Evolutionary conservation across 2,797 vertebrate species (phyloP).

Genomic region (Liasis olivaceus): DNA sequence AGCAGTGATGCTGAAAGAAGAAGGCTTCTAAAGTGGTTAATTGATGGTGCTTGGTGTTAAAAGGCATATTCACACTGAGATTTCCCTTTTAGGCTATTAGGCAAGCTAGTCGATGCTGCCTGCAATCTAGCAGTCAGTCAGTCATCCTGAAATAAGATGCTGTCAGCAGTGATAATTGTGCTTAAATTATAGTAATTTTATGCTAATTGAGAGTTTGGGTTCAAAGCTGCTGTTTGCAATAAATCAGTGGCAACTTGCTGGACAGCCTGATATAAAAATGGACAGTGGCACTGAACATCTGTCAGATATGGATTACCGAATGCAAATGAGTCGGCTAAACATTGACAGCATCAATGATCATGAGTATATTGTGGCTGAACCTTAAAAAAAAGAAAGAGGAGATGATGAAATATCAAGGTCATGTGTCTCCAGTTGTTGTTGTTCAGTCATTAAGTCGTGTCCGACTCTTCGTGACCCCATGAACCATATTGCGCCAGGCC

Average conservation of each 20-base stretch:
- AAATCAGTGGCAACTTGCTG: conserved; percentile 24
- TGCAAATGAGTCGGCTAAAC: conserved; percentile 7
- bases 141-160: conserved; percentile 18
- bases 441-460: no score
- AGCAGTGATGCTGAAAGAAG: not conserved
- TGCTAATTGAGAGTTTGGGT: conserved; percentile 38
- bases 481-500: no score
- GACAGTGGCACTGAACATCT: not conserved
- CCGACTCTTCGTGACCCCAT: no score
- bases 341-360: not conserved
- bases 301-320: conserved; percentile 16
- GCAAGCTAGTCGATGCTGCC: not conserved
- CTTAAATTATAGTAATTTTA: conserved; percentile 40
- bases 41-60: conserved; percentile 9
- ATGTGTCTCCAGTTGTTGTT: not conserved
- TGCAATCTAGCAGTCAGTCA: conserved; percentile 15
- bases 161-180: not conserved
- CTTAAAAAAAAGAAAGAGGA: not conserved
- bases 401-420: conserved; percentile 10
- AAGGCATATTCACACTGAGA: not conserved
- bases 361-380: not conserved
- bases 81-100: conserved; percentile 4
- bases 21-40: conserved; percentile 21
- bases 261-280: conserved; percentile 11
- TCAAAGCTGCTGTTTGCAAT: conserved; percentile 22